Conservation (phyloP, 2,113 vertebrate genomes). For the Eidolon helvum region DNA sequence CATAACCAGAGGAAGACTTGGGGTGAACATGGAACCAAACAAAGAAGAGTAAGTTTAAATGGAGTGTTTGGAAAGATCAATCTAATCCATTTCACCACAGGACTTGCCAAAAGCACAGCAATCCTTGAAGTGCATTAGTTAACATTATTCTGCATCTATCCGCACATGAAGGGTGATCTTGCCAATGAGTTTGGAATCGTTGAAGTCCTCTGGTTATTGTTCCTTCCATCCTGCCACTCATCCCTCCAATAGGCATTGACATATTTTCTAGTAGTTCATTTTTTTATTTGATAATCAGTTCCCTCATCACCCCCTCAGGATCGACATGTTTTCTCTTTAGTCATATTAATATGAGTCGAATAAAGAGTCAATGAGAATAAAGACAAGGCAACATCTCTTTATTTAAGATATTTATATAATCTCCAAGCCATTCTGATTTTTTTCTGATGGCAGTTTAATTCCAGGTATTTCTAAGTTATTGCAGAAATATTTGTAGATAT, state of each 20-base stretch:
- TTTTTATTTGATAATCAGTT: background rate
- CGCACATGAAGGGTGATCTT: background rate
- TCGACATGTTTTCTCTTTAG: background rate
- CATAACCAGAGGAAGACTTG: background rate
- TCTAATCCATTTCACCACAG: background rate
- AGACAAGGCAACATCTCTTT: background rate
- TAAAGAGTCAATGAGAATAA: background rate
- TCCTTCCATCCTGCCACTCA: background rate
- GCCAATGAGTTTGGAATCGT: background rate
- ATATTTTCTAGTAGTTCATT: background rate
- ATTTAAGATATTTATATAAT: background rate
- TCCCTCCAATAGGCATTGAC: background rate
- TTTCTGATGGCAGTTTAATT: background rate
- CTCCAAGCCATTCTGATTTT: background rate
- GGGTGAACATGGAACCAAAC: background rate
- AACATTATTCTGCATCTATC: too few species aligned
- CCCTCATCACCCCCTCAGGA: background rate
- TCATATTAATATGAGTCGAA: background rate
- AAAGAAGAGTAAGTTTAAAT: background rate
- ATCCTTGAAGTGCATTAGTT: background rate
- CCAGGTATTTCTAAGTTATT: background rate
- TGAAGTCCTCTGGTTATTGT: background rate
- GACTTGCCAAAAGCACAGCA: background rate
- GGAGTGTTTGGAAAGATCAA: conserved; percentile 30
- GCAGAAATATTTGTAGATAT: background rate